phyloP scores from a whole-genome alignment of 2,797 vertebrate species.

The Benthosema pterotum region DNA sequence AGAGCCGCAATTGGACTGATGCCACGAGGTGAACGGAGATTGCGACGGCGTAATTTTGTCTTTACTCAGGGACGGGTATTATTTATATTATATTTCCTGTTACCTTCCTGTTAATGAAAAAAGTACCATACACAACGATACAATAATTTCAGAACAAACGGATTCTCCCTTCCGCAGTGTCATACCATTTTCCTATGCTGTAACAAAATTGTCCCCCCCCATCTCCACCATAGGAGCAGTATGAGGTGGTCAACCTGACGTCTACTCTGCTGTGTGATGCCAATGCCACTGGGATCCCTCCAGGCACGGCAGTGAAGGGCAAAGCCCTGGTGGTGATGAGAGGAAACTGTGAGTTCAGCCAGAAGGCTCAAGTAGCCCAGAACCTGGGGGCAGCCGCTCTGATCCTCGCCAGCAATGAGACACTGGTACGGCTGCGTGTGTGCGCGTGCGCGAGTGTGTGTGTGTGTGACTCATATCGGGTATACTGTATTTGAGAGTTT shows the following conservation, averaged over 20 bases:
- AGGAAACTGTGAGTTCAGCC: conserved; percentile 82
- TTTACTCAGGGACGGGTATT: too few species aligned
- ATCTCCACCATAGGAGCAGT: conserved; percentile 68
- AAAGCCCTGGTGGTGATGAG: conserved; percentile 86
- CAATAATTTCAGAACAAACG: too few species aligned
- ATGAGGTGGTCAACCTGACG: conserved; percentile 81
- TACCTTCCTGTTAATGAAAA: too few species aligned
- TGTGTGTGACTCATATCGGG: too few species aligned
- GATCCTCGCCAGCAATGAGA: conserved; percentile 81
- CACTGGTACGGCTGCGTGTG: conserved; percentile 47
- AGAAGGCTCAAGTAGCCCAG: conserved; percentile 88
- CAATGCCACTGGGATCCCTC: conserved; percentile 66
- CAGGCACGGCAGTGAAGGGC: conserved; percentile 62
- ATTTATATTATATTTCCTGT: too few species aligned
- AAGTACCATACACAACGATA: too few species aligned
- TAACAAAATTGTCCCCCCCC: not conserved
- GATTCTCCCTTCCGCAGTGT: too few species aligned
- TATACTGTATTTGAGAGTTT: too few species aligned
- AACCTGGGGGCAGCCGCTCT: conserved; percentile 79
- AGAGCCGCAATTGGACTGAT: too few species aligned
- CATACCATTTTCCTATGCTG: conserved; percentile 6
- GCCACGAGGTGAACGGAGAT: too few species aligned
- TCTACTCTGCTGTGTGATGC: conserved; percentile 79
- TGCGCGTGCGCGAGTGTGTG: too few species aligned
- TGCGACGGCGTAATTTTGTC: too few species aligned